Percentiles rank a stretch among this genome's conserved stretches.
phyloP scores from a whole-genome alignment of 2,888 invertebrate species.

The Hypercompe scribonia region DNA sequence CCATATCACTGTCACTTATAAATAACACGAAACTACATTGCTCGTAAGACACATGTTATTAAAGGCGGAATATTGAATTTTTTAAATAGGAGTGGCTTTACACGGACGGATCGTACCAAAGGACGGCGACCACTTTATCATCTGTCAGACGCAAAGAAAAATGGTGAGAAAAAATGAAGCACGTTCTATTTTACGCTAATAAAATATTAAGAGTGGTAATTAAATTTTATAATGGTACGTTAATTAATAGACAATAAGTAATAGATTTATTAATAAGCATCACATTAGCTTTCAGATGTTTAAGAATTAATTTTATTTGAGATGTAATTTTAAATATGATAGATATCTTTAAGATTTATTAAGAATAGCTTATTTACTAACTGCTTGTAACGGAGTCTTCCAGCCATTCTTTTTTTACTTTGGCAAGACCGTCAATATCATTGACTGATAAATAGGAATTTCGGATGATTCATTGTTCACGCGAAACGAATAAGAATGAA shows the following conservation, averaged over 20 bases:
- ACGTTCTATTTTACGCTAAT: slow-evolving; percentile 47
- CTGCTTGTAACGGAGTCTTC: slow-evolving; percentile 41
- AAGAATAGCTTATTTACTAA: neutral
- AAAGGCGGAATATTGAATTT: slow-evolving; percentile 66
- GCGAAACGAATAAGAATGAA: slow-evolving; percentile 38
- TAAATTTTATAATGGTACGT: too few species aligned
- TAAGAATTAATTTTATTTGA: neutral
- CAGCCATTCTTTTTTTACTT: slow-evolving; percentile 26
- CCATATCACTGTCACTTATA: slow-evolving; percentile 68
- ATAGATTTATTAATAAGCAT: neutral
- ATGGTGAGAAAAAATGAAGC: slow-evolving; percentile 42
- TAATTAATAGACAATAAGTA: neutral
- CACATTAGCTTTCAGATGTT: neutral
- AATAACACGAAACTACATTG: slow-evolving; percentile 71
- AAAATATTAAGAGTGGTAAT: neutral
- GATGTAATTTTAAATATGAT: neutral
- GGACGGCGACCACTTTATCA: slow-evolving; percentile 68
- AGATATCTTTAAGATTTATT: neutral
- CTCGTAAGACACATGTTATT: slow-evolving; percentile 59
- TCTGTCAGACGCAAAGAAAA: slow-evolving; percentile 63
- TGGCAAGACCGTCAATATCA: slow-evolving; percentile 41
- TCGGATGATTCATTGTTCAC: slow-evolving; percentile 71
- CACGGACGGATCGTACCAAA: slow-evolving; percentile 74
- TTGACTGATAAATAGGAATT: slow-evolving; percentile 62
- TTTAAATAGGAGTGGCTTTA: slow-evolving; percentile 81